phyloP scores from a whole-genome alignment of 2,113 vertebrate species.

The Bos taurus region ARS-UCD2.0 NC_037332.1:23684501-23685000 shows the following conservation, averaged over 20 bases:
- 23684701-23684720: not conserved
- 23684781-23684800: not conserved
- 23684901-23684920: not conserved
- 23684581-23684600: not conserved
- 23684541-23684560: not conserved
- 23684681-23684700: not conserved
- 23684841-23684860: not conserved
- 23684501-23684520: not conserved
- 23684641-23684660: not conserved
- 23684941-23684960: not conserved
- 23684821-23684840: not conserved
- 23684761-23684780: not conserved
- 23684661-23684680: not conserved
- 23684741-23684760: not conserved
- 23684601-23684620: not conserved
- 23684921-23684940: not conserved
- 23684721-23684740: not conserved
- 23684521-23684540: not conserved
- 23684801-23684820: not conserved
- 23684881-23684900: not conserved
- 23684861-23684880: not conserved
- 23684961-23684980: constrained; percentile 40
- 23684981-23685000: not conserved
- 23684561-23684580: not conserved
- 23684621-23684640: not conserved